phyloP scores from a whole-genome alignment of 2,113 vertebrate species.

The Gymnorhina tibicen region DNA sequence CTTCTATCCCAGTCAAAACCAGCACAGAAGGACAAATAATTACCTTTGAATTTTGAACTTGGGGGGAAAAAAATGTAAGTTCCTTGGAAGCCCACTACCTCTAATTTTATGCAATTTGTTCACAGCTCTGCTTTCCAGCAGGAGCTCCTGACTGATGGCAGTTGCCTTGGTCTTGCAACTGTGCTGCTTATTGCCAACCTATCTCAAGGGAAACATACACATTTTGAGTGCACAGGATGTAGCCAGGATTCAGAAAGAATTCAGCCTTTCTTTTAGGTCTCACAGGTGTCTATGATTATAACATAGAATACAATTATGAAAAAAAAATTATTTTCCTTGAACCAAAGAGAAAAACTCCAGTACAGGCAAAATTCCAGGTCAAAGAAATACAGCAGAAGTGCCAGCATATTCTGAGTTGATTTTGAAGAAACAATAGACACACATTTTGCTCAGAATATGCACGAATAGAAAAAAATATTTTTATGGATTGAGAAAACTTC shows the following conservation, averaged over 20 bases:
- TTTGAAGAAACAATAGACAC: not conserved
- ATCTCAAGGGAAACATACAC: accelerated
- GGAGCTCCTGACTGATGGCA: not conserved
- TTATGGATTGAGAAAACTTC: not conserved
- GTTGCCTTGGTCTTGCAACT: not conserved
- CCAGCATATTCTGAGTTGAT: not conserved
- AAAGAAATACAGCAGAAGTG: not conserved
- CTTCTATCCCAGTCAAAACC: not conserved
- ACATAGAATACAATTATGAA: not conserved
- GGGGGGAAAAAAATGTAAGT: not conserved
- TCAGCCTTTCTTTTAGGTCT: not conserved
- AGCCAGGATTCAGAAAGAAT: not conserved
- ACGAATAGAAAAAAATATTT: not conserved
- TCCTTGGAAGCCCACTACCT: not conserved
- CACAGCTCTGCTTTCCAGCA: not conserved
- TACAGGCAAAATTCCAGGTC: not conserved
- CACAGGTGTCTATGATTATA: not conserved
- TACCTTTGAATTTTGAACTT: not conserved
- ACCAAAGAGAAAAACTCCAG: not conserved
- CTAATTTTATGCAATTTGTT: not conserved
- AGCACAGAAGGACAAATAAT: not conserved
- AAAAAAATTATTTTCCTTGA: not conserved
- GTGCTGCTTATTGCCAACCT: accelerated
- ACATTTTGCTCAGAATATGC: not conserved
- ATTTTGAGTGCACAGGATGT: not conserved